These are phyloP conservation scores for Stichodactyla helianthus DNA, from an alignment of 64 coral and sea anemone genomes.

Conservation along the genomic window DNA sequence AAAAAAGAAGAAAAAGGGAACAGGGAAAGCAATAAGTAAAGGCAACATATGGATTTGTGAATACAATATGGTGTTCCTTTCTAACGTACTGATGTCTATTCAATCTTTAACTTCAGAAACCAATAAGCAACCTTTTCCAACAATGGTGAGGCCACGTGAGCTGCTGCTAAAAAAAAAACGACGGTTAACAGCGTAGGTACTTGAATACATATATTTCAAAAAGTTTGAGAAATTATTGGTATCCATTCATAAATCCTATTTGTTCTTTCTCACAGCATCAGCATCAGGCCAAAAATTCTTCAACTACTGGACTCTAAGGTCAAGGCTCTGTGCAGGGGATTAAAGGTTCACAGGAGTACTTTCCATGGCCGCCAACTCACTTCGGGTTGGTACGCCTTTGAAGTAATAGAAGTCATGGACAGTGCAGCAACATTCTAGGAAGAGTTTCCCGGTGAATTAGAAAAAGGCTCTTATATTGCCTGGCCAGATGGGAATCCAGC, in stretches of 20 bases:
- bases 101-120: slow-evolving; percentile 1
- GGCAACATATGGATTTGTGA: neutral
- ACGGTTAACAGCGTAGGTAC: neutral
- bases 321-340: neutral
- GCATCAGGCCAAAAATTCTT: neutral
- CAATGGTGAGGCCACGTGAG: neutral
- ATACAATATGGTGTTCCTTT: neutral
- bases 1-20: neutral
- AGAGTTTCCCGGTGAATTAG: neutral
- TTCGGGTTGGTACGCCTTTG: neutral
- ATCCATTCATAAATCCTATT: too few species aligned
- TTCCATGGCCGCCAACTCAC: slow-evolving; percentile 11
- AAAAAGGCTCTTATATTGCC: neutral
- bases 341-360: neutral
- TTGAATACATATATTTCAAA: neutral
- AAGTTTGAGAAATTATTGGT: too few species aligned
- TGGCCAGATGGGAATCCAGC: neutral
- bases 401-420: slow-evolving; percentile 7
- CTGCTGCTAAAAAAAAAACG: neutral
- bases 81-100: too few species aligned
- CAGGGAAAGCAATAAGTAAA: neutral
- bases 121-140: neutral
- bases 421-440: neutral
- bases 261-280: neutral
- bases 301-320: neutral